Base-by-base conservation (phyloP, 2,888 invertebrate species). In the Nasonia oneida region DNA sequence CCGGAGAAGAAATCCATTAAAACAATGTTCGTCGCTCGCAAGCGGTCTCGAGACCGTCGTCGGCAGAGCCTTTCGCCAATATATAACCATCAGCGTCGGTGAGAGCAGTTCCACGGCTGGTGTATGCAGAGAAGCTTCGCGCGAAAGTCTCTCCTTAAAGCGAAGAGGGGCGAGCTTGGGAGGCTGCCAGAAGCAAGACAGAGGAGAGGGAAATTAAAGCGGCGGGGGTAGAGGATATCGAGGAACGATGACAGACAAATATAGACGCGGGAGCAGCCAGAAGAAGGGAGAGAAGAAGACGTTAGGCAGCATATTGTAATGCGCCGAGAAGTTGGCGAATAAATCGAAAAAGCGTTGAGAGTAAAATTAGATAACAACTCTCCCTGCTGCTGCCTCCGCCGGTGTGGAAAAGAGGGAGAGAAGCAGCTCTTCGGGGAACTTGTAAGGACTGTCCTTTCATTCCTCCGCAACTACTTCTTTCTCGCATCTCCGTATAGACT, bases 291-390 rank as follows among this genome's bases (percentile, higher is more conserved):
- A 37, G 37, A 86, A 57, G 67, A 74, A 76, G 83, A 75, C 57
- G 53, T 83, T 67, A 75, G 84, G 67, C 90, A 91, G 93, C 93
- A 93, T 93, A 93, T 93, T 93, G 93, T 93, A 93, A 93, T 93
- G 92, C 92, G 92, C 90, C 91, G 91, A 92, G 91, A 93, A 93
- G 93, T 93, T 93, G 91, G 93, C 91, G 93, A 92, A 93, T 93
- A 93, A 93, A 93, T 93, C 93, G 93, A 93, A 93, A 92, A 92
- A 93, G 93, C 92, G 93, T 92, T 93, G 93, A 93, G 93, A 93
- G 93, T 93, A 93, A 93, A 93, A 93, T 93, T 93, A 93, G 93
- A 93, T 93, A 93, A 93, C 93, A 93, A 93, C 93, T 93, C 92
- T 90, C 89, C 90, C 90, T 91, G 89, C 90, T 90, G 85, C 71